Evolutionary conservation across 2,113 vertebrate species (phyloP), one percentile per base, ranked within the genome.

Genomic region (Poeciliopsis turrubarensis): DNA sequence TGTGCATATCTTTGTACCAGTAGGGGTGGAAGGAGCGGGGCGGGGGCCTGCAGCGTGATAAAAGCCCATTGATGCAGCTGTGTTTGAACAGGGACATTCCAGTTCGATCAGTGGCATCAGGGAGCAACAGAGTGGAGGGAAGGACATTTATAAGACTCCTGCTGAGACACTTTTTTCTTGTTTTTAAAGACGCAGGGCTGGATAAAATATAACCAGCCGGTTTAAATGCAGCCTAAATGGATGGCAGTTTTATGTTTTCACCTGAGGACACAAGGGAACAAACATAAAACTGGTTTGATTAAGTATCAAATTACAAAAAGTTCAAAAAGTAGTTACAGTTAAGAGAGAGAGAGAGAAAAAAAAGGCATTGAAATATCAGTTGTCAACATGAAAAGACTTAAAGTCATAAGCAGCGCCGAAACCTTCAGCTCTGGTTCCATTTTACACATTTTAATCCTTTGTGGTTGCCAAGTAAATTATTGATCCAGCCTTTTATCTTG

Each of bases 1-100:
- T 95, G 94, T 92, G 92, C 92, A 89, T 93, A 84, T 92, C 92
- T 94, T 87, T 81, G 89, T 90, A 83, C 86, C 89, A 74, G 9
- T 51, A 70, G 78, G 73, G 80, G 69, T 80, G 78, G 72, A 61
- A 61, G 72, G 66, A 68, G 65, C 47, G 4, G 71, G 41, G 14
- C 7, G 22, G 68, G 25, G 44, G 72, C 54, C 25, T 34, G 78
- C 68, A 51, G 71, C 64, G 78, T 65, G 89, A 90, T 91, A 88
- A 92, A 92, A 91, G 89, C 82, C 78, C 82, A 80, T 81, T 82
- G 86, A 89, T 89, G 87, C 91, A 91, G 93, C 89, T 91, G 89
- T 92, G 91, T 92, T 93, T 94, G 85, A 93, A 92, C 88, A 91
- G 82, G 76, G 84, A 90, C 87, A 91, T 89, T 90, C 84, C 83